Percentiles rank a stretch among this genome's conserved stretches.
phyloP scores from a whole-genome alignment of 2,888 invertebrate genomes.

The Drosophila borealis region DNA sequence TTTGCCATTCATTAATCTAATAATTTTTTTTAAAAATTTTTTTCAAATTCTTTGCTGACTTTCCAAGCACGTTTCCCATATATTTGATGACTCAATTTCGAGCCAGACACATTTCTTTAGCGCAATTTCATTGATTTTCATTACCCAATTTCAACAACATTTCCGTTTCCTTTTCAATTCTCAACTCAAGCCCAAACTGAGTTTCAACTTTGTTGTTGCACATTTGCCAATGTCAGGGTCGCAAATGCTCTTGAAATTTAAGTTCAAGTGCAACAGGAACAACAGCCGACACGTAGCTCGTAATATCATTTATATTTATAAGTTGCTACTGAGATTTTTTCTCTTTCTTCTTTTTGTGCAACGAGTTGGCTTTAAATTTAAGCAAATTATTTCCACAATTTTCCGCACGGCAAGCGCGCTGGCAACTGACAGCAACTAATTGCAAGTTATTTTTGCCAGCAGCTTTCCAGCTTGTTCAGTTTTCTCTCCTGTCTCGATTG shows the following conservation, averaged over 20 bases:
- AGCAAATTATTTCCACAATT: conserved; percentile 53
- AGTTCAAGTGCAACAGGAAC: conserved; percentile 65
- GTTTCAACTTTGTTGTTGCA: conserved; percentile 25
- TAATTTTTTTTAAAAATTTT: background rate
- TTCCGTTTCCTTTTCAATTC: conserved; percentile 53
- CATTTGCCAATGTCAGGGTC: conserved; percentile 67
- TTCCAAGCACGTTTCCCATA: conserved; percentile 38
- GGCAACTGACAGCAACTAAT: conserved; percentile 69
- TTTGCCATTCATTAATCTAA: conserved; percentile 5
- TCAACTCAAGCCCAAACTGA: conserved; percentile 9
- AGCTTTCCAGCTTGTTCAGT: conserved; percentile 1
- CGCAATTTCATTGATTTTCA: conserved; percentile 65
- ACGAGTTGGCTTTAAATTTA: conserved; percentile 36
- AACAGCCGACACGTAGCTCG: conserved; percentile 34
- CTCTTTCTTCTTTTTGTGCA: background rate
- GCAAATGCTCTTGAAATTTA: conserved; percentile 12
- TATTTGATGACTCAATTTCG: conserved; percentile 51
- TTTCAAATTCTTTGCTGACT: background rate
- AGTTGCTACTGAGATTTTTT: background rate
- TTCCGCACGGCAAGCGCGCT: conserved; percentile 22
- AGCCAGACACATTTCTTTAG: conserved; percentile 53
- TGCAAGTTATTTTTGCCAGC: conserved; percentile 60
- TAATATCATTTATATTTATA: conserved; percentile 52
- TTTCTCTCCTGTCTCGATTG: conserved; percentile 6
- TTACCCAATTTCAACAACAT: conserved; percentile 51